These are phyloP conservation scores for Amblyteles armatorius DNA, from an alignment of 2,888 invertebrate species.

Conservation along the genomic window DNA sequence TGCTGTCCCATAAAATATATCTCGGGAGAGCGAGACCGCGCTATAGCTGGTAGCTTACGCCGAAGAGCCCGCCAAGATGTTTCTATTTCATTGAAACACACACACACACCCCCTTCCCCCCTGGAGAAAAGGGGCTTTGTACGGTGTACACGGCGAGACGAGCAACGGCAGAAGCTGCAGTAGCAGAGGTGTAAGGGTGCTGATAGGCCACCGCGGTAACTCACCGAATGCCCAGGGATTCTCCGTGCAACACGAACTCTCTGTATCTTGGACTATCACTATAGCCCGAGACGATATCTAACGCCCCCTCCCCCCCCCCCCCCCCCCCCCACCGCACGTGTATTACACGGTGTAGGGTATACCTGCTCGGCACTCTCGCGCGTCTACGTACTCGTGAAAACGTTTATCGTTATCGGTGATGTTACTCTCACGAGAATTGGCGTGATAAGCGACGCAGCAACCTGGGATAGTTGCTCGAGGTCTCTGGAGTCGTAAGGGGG, in stretches of 20 bases:
- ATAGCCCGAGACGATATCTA: background rate
- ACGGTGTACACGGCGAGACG: background rate
- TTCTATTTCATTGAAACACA: slow-evolving; percentile 74
- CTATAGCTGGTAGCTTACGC: slow-evolving; percentile 60
- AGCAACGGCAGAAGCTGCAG: background rate
- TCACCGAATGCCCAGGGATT: slow-evolving; percentile 3
- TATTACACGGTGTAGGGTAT: slow-evolving; percentile 27
- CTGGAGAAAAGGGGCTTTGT: background rate
- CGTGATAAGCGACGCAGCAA: slow-evolving; percentile 53
- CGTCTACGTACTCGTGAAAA: slow-evolving; percentile 54
- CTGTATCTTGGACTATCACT: background rate
- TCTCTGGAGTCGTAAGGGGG: background rate
- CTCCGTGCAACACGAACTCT: background rate
- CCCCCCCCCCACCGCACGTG: background rate
- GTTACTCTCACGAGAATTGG: slow-evolving; percentile 59
- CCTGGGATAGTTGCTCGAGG: slow-evolving; percentile 34
- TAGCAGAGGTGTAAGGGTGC: slow-evolving; percentile 64
- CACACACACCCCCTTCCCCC: background rate
- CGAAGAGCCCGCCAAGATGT: slow-evolving; percentile 72
- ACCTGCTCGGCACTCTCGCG: slow-evolving; percentile 8
- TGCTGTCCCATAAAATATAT: slow-evolving; percentile 79
- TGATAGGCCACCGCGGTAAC: slow-evolving; percentile 59
- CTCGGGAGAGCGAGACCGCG: slow-evolving; percentile 69
- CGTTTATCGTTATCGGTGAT: slow-evolving; percentile 68
- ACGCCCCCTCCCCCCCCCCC: background rate